Conservation (phyloP, 1,140 invertebrate species). For the Drosophila nasuta region DNA sequence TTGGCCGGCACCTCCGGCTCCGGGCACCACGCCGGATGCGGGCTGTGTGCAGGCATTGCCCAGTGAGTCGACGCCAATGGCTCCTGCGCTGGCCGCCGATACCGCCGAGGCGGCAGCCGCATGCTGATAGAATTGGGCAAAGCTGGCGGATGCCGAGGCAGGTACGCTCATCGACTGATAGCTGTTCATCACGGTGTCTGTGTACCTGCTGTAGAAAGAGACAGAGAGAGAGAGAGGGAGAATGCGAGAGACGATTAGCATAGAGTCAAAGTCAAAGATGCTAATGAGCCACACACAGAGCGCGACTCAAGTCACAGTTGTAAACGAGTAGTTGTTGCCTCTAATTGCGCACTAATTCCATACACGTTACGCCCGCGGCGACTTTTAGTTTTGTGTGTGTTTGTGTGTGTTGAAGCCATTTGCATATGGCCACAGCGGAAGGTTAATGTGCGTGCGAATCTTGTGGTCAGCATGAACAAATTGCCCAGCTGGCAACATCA, state of each 20-base stretch:
- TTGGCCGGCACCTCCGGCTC: slow-evolving; percentile 87
- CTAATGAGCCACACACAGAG: slow-evolving; percentile 60
- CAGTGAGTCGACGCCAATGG: slow-evolving; percentile 84
- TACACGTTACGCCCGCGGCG: slow-evolving; percentile 63
- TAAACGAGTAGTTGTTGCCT: slow-evolving; percentile 45
- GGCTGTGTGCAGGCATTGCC: slow-evolving; percentile 87
- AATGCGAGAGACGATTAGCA: slow-evolving; percentile 41
- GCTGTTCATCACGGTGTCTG: slow-evolving; percentile 84
- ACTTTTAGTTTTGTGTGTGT: neutral
- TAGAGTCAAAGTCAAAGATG: slow-evolving; percentile 47
- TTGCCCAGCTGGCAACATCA: slow-evolving; percentile 39
- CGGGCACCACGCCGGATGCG: slow-evolving; percentile 85
- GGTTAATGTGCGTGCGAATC: slow-evolving; percentile 83
- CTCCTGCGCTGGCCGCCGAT: slow-evolving; percentile 86
- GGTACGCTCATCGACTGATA: slow-evolving; percentile 85
- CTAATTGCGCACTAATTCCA: slow-evolving; percentile 73
- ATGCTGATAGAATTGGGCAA: slow-evolving; percentile 95
- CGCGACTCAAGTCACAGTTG: slow-evolving; percentile 8
- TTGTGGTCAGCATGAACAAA: slow-evolving; percentile 56
- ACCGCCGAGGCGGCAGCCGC: slow-evolving; percentile 88
- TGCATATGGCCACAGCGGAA: slow-evolving; percentile 77
- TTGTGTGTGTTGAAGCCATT: slow-evolving; percentile 44
- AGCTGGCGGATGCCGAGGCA: slow-evolving; percentile 85
- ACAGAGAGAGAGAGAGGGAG: slow-evolving; percentile 6
- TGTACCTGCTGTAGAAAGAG: slow-evolving; percentile 71